Base-by-base conservation (phyloP, 2,888 invertebrate species). In the Hypomecis punctinalis region DNA sequence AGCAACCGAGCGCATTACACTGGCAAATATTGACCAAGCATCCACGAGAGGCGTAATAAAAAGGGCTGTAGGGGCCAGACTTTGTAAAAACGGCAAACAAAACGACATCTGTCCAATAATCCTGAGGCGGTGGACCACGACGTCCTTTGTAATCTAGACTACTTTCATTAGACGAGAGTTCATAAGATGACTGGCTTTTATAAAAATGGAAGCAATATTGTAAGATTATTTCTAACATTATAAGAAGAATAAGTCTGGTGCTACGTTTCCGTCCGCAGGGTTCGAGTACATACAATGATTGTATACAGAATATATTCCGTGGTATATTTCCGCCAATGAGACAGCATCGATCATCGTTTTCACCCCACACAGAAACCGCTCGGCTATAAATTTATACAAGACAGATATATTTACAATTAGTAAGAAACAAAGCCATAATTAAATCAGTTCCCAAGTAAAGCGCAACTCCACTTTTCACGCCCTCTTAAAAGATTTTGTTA, bases 11-110 rank as follows among this genome's bases (percentile, higher is more conserved):
- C 67, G 70, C 66, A 73, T 74, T 69, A 61, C 66, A 56, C 67
- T 63, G 63, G 69, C 75, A 72, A 83, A 79, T 81, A 79, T 84
- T 83, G 77, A 76, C 76, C 68, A 70, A 80, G 74, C 68, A 73
- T 71, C 66, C 74, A 76, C 71, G 70, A 66, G 69, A 71, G 64
- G 51, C 67, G 62, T 76, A 80, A 83, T 82, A 82, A 76, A 79
- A 67, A 75, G 73, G 78, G 74, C 73, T 53, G 58, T n/a, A 40
- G 49, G 70, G 72, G 43, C 69, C 68, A 63, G 67, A 73, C 75
- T 73, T 69, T 63, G 67, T 68, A 62, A 70, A 67, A 72, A 72
- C 64, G 66, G 74, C 78, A 77, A 79, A 81, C 79, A 80, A 74
- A 71, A 61, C 59, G 67, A 67, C 75, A 76, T 77, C 78, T 79